A percentile compares a stretch with the other conserved stretches of the same genome.
phyloP scores from a whole-genome alignment of 2,797 vertebrate species.

The Catharus ustulatus region DNA sequence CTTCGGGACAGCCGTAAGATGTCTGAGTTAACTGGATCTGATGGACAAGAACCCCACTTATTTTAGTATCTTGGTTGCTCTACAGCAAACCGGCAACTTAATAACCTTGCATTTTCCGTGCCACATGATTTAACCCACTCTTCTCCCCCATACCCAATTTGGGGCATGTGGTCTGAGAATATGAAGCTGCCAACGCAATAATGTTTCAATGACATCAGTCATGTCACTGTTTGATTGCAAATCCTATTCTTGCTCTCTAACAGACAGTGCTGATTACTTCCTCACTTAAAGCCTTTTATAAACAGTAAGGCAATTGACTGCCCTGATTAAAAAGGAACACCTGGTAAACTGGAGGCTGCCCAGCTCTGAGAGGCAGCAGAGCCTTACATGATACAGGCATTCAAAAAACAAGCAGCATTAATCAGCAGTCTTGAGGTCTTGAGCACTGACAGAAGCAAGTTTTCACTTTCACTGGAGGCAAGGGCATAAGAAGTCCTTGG shows the following conservation, averaged over 20 bases:
- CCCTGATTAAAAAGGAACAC: constrained; percentile 59
- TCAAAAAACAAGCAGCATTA: background rate
- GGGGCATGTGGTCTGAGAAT: background rate
- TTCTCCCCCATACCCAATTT: background rate
- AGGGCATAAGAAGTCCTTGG: background rate
- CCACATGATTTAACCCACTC: fast-evolving
- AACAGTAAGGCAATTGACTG: constrained; percentile 24
- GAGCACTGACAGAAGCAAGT: background rate
- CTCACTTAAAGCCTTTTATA: constrained; percentile 51
- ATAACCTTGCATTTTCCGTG: background rate
- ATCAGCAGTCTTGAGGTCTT: background rate
- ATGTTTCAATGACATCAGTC: background rate
- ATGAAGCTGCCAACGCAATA: background rate
- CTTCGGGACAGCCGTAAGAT: background rate
- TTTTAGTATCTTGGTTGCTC: background rate
- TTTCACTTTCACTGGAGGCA: background rate
- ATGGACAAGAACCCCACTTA: background rate
- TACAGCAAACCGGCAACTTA: background rate
- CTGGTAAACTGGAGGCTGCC: constrained; percentile 26
- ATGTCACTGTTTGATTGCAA: constrained; percentile 26
- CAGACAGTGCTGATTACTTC: constrained; percentile 52
- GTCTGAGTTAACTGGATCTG: background rate
- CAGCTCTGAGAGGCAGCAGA: background rate
- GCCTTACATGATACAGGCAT: background rate
- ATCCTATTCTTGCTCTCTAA: constrained; percentile 23